These are phyloP conservation scores for Lampris incognitus DNA, from an alignment of 2,113 vertebrate species.

Conservation along the genomic window DNA sequence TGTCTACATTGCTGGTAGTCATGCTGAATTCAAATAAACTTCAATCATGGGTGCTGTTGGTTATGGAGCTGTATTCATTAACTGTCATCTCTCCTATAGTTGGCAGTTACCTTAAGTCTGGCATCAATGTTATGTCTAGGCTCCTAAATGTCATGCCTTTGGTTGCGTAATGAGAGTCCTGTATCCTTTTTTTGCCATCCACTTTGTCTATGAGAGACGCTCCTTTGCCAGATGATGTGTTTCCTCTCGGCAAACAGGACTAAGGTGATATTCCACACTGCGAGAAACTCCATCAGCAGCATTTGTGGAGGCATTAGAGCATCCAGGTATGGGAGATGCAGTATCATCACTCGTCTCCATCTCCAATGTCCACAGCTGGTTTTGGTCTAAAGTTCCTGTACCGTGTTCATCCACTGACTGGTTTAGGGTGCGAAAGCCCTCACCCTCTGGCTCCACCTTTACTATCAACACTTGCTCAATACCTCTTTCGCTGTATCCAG, in stretches of 20 bases:
- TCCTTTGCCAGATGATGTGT: background rate
- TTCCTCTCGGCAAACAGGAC: conserved; percentile 31
- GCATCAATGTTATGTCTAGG: conserved; percentile 4
- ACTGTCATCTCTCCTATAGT: background rate
- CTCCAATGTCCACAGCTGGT: conserved; percentile 41
- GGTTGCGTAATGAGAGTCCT: background rate
- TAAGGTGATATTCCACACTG: conserved; percentile 38
- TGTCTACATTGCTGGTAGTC: background rate
- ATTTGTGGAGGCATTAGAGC: background rate
- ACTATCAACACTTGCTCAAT: conserved; percentile 27
- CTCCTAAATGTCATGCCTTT: conserved; percentile 3
- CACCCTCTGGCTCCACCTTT: conserved; percentile 48
- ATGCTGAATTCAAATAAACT: conserved; percentile 33
- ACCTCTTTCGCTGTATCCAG: background rate
- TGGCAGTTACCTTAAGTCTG: conserved; percentile 15
- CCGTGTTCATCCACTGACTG: background rate
- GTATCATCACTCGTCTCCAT: background rate
- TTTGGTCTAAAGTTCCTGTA: background rate
- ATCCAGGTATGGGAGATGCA: background rate
- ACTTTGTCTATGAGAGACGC: conserved; percentile 23
- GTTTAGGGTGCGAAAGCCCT: conserved; percentile 11
- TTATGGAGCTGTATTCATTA: conserved; percentile 15
- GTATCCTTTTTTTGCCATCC: conserved; percentile 32
- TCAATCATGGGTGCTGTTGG: conserved; percentile 9
- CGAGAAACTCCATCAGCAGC: conserved; percentile 12